A percentile compares a stretch with the other conserved stretches of the same genome.
These are phyloP conservation scores for Cybosia mesomella DNA, from an alignment of 2,888 invertebrate genomes.

Conservation along the genomic window DNA sequence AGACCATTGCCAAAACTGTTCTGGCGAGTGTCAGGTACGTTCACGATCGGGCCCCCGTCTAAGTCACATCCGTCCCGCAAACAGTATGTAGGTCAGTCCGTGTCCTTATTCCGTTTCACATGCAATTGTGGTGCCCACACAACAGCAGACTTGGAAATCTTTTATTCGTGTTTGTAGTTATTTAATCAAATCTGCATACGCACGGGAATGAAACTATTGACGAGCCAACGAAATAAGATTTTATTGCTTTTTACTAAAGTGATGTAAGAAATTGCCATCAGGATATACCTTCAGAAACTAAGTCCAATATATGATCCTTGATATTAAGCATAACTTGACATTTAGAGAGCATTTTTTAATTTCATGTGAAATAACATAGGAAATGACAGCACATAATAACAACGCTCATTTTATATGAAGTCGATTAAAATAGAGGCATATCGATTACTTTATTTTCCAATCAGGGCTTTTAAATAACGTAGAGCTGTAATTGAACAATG, in stretches of 20 bases:
- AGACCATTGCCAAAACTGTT: constrained; percentile 43
- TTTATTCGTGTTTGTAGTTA: background rate
- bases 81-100: constrained; percentile 40
- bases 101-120: constrained; percentile 37
- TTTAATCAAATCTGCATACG: background rate
- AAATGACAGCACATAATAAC: no score
- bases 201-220: background rate
- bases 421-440: no score
- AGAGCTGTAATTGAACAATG: no score
- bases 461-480: no score
- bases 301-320: no score
- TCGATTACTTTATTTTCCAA: no score
- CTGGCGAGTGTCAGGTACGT: constrained; percentile 44
- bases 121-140: constrained; percentile 32
- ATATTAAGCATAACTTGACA: no score
- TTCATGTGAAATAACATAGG: no score
- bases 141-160: constrained; percentile 6
- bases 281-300: no score
- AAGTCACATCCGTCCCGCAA: constrained; percentile 32
- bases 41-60: constrained; percentile 23
- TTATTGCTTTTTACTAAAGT: background rate
- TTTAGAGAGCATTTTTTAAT: no score
- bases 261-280: no score
- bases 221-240: background rate
- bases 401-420: no score